phyloP scores from a whole-genome alignment of 2,113 vertebrate species.

The Phyllopteryx taeniolatus region DNA sequence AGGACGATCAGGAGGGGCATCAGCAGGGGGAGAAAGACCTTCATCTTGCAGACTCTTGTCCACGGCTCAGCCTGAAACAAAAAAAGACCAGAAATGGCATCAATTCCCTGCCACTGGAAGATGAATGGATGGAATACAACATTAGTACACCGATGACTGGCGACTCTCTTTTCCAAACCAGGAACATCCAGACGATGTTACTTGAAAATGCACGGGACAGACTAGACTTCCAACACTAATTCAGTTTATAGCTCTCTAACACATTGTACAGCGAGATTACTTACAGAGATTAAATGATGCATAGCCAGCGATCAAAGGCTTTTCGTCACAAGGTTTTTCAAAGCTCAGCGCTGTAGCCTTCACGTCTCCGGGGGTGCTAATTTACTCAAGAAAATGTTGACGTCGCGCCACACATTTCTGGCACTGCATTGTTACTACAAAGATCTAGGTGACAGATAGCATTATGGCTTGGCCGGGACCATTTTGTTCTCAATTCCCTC shows the following conservation, averaged over 20 bases:
- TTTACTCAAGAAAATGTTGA: not conserved
- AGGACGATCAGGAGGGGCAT: conserved; percentile 62
- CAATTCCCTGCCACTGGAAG: conserved; percentile 13
- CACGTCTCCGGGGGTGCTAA: not conserved
- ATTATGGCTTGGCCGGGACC: not conserved
- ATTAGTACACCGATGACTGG: not conserved
- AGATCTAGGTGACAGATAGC: not conserved
- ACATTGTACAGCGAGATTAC: conserved; percentile 5
- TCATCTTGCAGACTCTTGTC: conserved; percentile 62
- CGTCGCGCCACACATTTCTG: not conserved
- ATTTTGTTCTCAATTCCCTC: not conserved
- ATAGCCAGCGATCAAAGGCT: conserved; percentile 45
- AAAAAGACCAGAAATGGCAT: conserved; percentile 30
- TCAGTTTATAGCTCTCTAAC: not conserved
- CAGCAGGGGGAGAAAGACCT: conserved; percentile 49
- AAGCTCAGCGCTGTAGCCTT: conserved; percentile 33
- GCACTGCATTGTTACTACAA: conserved; percentile 15
- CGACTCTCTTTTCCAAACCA: not conserved
- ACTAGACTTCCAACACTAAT: not conserved
- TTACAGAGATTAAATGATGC: conserved; percentile 34
- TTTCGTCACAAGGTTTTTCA: conserved; percentile 41
- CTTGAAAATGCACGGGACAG: not conserved
- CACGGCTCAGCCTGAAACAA: conserved; percentile 55
- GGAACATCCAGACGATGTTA: not conserved
- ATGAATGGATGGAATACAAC: conserved; percentile 14